phyloP scores from a whole-genome alignment of 2,888 invertebrate species.

The Hypsopygia costalis region DNA sequence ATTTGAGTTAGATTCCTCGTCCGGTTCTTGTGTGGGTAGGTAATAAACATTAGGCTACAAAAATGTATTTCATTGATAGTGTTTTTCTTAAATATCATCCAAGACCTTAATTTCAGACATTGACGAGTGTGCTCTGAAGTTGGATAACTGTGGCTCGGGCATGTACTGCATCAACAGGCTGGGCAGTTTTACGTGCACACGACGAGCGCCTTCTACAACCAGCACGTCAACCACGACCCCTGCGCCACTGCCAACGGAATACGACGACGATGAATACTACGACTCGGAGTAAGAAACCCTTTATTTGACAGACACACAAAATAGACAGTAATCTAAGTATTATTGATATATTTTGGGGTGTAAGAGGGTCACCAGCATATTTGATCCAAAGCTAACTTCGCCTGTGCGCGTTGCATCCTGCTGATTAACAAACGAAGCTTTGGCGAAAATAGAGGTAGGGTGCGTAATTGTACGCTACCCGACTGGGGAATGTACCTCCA shows the following conservation, averaged over 20 bases:
- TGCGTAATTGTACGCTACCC: too few relatives aligned
- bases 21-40: constrained; percentile 66
- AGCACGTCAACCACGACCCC: constrained; percentile 25
- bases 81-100: too few relatives aligned
- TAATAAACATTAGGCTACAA: too few relatives aligned
- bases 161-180: constrained; percentile 93
- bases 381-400: too few relatives aligned
- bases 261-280: constrained; percentile 60
- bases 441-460: too few relatives aligned
- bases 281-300: constrained; percentile 51
- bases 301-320: not conserved
- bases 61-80: too few relatives aligned
- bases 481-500: too few relatives aligned
- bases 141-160: constrained; percentile 62
- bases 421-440: too few relatives aligned
- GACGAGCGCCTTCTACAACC: constrained; percentile 29
- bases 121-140: constrained; percentile 82
- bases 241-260: constrained; percentile 11
- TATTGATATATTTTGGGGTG: too few relatives aligned
- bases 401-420: too few relatives aligned
- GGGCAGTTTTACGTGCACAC: constrained; percentile 92
- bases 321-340: too few relatives aligned
- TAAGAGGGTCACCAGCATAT: too few relatives aligned
- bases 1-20: constrained; percentile 56
- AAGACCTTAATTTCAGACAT: constrained; percentile 82